Evolutionary conservation across 2,797 vertebrate genomes (phyloP), one percentile per base, ranked within the genome.

Genomic region (Melanogrammus aeglefinus): DNA sequence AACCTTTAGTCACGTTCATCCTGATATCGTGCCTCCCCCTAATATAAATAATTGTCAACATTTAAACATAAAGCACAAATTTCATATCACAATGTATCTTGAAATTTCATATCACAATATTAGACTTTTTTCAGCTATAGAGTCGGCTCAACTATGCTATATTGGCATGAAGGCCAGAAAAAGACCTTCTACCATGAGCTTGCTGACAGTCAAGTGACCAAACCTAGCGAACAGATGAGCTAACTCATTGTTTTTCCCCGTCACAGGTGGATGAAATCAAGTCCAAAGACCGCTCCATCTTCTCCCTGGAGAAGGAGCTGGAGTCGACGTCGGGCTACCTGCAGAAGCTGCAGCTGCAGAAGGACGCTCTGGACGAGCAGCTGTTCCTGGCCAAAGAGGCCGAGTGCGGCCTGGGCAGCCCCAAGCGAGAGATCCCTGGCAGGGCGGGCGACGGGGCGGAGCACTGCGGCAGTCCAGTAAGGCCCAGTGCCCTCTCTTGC

Each of bases 181-280:
- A 3, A 63, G 21, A 63, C 57, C n/a, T 21, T n/a, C 57, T 6
- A 63, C 57, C n/a, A 51, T 21, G 6, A 36, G 35, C 35, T 1
- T 36, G 35, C 6, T 36, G 47, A 21, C 47, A 13, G 41, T 21
- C 16, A 51, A 51, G 47, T 21, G 47, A 51, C 18, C 18, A 51
- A n/a, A 63, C n/a, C 21, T 2, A 63, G 21, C 21, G 18, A 57
- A 63, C 6, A 63, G 2, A 63, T 24, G 57, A 24, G 21, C 4
- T 16, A 18, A 39, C 18, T 33, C 14, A 70, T 16, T 4, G 1
- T 74, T n/a, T 27, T 3, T 35, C 0, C 84, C 75, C 76, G 79
- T 80, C 85, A 73, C 86, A 99, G 98, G 98, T 99, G 94, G 98
- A 99, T n/a, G 97, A 99, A 93, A 98, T 99, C 89, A 99, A 97